Conservation (phyloP, 1,140 invertebrate genomes). For the Callitettix versicolor region DNA sequence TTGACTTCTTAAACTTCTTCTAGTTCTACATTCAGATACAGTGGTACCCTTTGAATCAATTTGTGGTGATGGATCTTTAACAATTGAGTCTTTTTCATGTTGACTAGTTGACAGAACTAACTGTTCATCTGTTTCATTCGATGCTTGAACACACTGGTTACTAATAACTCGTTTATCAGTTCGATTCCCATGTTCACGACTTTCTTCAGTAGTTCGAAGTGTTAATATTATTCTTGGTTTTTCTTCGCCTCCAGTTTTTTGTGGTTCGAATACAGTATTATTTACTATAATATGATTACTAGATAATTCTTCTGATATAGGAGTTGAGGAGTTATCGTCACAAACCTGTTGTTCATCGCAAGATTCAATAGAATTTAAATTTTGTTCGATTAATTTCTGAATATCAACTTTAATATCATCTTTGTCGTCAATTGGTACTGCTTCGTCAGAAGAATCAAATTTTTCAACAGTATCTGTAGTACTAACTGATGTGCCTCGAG, state of each 20-base stretch:
- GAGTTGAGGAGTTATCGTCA: too few species aligned
- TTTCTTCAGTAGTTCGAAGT: conserved; percentile 20
- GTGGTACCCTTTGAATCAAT: neutral
- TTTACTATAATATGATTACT: neutral
- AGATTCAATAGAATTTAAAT: too few species aligned
- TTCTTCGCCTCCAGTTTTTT: conserved; percentile 6
- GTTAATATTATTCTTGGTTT: conserved; percentile 25
- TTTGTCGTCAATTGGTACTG: conserved; percentile 1
- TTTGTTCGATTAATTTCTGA: too few species aligned
- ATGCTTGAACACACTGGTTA: neutral
- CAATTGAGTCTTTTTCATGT: too few species aligned
- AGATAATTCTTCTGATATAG: neutral
- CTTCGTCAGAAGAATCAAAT: neutral
- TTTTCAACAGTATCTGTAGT: neutral
- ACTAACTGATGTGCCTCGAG: conserved; percentile 11
- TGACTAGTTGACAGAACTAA: too few species aligned
- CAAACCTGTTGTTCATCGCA: too few species aligned
- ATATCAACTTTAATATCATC: conserved; percentile 3
- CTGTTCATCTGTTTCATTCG: too few species aligned
- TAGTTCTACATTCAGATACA: neutral
- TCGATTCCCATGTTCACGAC: conserved; percentile 13
- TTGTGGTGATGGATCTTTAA: neutral
- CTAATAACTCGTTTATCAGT: conserved; percentile 2
- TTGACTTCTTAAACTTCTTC: conserved; percentile 10
- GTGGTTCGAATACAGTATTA: neutral